phyloP scores from a whole-genome alignment of 1,140 invertebrate genomes.

The Kradibia gibbosae region DNA sequence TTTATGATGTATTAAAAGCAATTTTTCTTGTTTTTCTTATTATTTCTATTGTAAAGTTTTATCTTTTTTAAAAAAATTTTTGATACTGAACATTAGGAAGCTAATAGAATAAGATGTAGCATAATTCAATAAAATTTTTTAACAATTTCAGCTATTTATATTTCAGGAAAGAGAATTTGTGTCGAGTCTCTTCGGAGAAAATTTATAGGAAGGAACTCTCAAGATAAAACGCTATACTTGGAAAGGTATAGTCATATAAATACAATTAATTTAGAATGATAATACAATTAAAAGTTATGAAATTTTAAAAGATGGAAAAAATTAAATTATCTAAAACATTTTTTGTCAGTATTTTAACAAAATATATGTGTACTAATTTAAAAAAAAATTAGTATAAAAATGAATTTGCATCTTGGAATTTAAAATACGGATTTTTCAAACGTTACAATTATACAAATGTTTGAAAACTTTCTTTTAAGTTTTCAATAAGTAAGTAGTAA shows the following conservation, averaged over 20 bases:
- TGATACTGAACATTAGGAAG: not conserved
- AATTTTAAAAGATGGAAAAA: not conserved
- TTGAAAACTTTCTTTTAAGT: too few species aligned
- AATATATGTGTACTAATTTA: not conserved
- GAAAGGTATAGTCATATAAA: not conserved
- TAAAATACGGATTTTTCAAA: not conserved
- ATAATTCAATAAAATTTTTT: not conserved
- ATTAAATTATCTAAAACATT: not conserved
- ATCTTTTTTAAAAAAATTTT: not conserved
- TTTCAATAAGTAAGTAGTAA: not conserved
- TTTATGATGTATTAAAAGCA: too few species aligned
- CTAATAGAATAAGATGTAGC: not conserved
- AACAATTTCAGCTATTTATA: not conserved
- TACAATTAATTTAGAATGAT: constrained; percentile 3
- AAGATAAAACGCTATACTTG: not conserved
- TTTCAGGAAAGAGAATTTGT: not conserved
- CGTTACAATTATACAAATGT: too few species aligned
- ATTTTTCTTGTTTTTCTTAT: too few species aligned
- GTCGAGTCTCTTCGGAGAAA: not conserved
- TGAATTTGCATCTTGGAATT: not conserved
- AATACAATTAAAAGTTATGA: constrained; percentile 19
- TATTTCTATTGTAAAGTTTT: not conserved
- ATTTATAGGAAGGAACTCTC: not conserved
- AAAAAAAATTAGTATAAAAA: not conserved
- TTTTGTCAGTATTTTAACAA: not conserved